These are phyloP conservation scores for Drosophila azteca DNA, from an alignment of 1,140 invertebrate genomes.

Conservation along the genomic window DNA sequence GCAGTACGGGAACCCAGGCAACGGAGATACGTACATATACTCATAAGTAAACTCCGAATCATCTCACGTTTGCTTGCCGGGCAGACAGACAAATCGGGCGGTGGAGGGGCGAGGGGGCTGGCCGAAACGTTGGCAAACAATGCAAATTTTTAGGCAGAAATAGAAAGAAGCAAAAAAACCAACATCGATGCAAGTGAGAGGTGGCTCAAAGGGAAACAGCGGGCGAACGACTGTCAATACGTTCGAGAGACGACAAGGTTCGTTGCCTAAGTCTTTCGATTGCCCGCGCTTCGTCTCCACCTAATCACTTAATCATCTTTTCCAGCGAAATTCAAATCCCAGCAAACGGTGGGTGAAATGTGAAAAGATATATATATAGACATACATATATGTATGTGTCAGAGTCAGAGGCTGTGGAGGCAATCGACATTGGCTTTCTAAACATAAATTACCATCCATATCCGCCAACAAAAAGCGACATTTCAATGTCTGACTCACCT, in stretches of 20 bases:
- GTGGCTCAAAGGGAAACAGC: background rate
- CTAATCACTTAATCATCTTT: constrained; percentile 57
- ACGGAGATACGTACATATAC: constrained; percentile 4
- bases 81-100: constrained; percentile 52
- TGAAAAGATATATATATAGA: constrained; percentile 23
- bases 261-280: constrained; percentile 75
- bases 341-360: constrained; percentile 41
- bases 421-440: constrained; percentile 44
- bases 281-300: constrained; percentile 5
- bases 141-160: constrained; percentile 60
- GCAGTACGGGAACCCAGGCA: constrained; percentile 26
- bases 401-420: constrained; percentile 39
- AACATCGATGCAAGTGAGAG: constrained; percentile 23
- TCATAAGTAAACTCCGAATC: constrained; percentile 40
- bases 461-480: constrained; percentile 60
- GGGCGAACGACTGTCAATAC: constrained; percentile 67
- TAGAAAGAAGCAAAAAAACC: background rate
- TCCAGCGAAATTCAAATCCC: constrained; percentile 38
- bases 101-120: background rate
- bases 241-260: constrained; percentile 60
- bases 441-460: constrained; percentile 65
- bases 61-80: constrained; percentile 54
- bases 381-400: constrained; percentile 49
- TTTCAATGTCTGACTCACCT: constrained; percentile 62
- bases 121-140: constrained; percentile 62